Conservation (phyloP, 2,888 invertebrate species). For the Cephus spinipes region DNA sequence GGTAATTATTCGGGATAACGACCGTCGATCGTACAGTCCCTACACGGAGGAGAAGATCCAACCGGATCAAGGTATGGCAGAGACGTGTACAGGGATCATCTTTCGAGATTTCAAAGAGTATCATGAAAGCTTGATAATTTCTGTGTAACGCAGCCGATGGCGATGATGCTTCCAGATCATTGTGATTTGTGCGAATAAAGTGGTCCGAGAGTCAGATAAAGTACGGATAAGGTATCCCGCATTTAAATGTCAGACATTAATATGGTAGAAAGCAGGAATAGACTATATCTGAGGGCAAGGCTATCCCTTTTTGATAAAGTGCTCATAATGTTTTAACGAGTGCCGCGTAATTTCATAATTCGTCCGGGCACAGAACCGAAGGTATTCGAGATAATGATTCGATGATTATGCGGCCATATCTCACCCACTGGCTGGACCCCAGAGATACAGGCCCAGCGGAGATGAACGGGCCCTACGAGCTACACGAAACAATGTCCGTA, state of each 20-base stretch:
- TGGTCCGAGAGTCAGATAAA: no score
- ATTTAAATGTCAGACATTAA: not conserved
- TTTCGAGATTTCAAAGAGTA: no score
- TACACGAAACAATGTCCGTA: conserved; percentile 58
- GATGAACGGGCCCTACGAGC: conserved; percentile 43
- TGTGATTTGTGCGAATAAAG: no score
- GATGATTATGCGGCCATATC: conserved; percentile 65
- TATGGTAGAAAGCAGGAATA: no score
- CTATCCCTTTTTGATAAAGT: conserved; percentile 50
- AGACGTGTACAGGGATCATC: no score
- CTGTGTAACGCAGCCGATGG: no score
- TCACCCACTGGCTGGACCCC: conserved; percentile 56
- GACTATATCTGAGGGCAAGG: no score
- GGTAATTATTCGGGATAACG: conserved; percentile 52
- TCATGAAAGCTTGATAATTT: no score
- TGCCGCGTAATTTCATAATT: conserved; percentile 61
- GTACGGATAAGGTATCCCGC: no score
- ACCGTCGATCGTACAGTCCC: conserved; percentile 31
- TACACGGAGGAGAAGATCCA: conserved; percentile 7
- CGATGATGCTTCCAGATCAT: no score
- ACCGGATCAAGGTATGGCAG: no score
- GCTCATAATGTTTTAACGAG: conserved; percentile 60
- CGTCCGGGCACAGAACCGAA: conserved; percentile 41
- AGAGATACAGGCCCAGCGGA: conserved; percentile 48
- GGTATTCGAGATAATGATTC: conserved; percentile 58